phyloP scores from a whole-genome alignment of 2,113 vertebrate species.

The Heterocephalus glaber region DNA sequence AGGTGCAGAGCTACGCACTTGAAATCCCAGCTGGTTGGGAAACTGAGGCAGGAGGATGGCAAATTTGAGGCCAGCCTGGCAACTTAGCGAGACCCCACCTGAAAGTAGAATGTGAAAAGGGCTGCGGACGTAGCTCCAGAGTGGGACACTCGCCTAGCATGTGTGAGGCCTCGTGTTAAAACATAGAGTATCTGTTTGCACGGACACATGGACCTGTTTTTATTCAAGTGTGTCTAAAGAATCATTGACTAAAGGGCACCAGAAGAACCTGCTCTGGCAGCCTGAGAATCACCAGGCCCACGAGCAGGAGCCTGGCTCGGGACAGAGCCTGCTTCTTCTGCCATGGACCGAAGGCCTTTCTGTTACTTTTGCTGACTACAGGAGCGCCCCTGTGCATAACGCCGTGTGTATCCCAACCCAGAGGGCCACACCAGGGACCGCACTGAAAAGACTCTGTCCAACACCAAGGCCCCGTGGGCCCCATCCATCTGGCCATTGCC shows the following conservation, averaged over 20 bases:
- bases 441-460: slow-evolving; percentile 66
- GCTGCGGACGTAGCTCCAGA: not conserved
- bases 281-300: not conserved
- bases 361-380: slow-evolving; percentile 52
- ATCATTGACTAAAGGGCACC: not conserved
- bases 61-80: not conserved
- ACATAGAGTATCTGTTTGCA: not conserved
- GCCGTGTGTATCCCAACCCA: slow-evolving; percentile 55
- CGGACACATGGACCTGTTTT: not conserved
- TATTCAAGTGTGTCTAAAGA: not conserved
- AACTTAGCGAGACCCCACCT: not conserved
- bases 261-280: not conserved
- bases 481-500: not conserved
- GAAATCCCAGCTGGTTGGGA: too few species aligned
- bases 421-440: slow-evolving; percentile 25
- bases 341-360: slow-evolving; percentile 65
- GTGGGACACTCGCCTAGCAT: too few species aligned
- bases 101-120: not conserved
- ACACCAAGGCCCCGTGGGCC: slow-evolving; percentile 37
- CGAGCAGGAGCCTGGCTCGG: not conserved
- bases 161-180: not conserved
- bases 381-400: slow-evolving; percentile 59
- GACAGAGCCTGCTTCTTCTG: slow-evolving; percentile 66
- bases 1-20: not conserved
- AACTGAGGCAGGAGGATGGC: not conserved